A percentile compares a stretch with the other conserved stretches of the same genome.
Evolutionary conservation across 1,140 invertebrate species (phyloP).

Genomic region (Bombus pascuorum): DNA sequence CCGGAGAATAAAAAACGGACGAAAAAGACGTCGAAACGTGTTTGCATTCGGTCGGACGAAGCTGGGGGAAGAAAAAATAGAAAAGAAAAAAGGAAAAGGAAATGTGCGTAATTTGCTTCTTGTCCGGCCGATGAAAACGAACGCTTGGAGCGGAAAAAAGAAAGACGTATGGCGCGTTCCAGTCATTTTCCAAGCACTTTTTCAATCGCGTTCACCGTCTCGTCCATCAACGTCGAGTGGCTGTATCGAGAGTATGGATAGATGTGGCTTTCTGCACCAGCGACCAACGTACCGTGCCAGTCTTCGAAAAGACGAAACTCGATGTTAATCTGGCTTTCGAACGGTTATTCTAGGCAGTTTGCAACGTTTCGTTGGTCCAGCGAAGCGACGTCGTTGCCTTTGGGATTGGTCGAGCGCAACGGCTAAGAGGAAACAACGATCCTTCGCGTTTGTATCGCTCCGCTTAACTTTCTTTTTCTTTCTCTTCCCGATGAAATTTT

Average conservation of each 20-base stretch:
- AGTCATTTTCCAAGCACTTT: slow-evolving; percentile 12
- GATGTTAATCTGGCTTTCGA: neutral
- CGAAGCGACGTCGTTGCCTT: neutral
- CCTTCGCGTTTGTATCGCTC: neutral
- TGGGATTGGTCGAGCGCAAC: neutral
- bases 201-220: slow-evolving; percentile 54
- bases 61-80: too few species aligned
- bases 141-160: neutral
- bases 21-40: neutral
- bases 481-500: neutral
- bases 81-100: too few species aligned
- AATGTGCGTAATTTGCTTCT: neutral
- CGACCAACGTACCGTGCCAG: neutral
- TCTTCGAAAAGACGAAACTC: neutral
- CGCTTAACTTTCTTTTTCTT: neutral
- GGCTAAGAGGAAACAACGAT: neutral
- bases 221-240: slow-evolving; percentile 55
- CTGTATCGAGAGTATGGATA: slow-evolving; percentile 3
- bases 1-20: neutral
- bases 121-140: neutral
- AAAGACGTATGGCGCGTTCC: neutral
- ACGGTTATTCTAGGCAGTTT: neutral
- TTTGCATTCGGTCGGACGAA: neutral
- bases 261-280: neutral
- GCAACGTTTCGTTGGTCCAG: neutral